Conservation (phyloP, 2,797 vertebrate genomes). For the Bovichtus variegatus region DNA sequence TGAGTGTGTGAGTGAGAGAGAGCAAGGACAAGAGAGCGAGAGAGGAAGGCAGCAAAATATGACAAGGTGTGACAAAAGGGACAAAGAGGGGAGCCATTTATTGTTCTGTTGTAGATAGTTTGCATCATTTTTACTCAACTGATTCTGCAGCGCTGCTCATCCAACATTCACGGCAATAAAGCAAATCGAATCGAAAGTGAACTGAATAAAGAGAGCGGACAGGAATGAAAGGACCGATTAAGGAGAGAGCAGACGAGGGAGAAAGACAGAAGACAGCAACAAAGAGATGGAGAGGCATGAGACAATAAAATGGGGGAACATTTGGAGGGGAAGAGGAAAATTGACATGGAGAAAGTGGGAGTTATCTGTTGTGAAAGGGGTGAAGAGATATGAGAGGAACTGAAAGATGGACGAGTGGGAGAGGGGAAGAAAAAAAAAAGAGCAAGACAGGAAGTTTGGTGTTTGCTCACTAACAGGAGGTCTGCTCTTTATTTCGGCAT, state of each 20-base stretch:
- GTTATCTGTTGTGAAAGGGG: background rate
- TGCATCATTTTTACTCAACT: slow-evolving; percentile 12
- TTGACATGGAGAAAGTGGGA: background rate
- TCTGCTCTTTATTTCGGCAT: slow-evolving; percentile 20
- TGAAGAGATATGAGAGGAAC: slow-evolving; percentile 1
- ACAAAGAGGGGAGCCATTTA: background rate
- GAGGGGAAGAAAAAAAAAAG: background rate
- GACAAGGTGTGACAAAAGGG: slow-evolving; percentile 38
- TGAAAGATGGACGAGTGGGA: background rate
- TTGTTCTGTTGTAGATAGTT: slow-evolving; percentile 25
- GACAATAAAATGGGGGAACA: background rate
- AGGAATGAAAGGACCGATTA: slow-evolving; percentile 7
- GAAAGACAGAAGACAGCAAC: background rate
- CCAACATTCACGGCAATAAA: slow-evolving; percentile 36
- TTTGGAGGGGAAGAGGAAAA: background rate
- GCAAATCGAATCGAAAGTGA: slow-evolving; percentile 21
- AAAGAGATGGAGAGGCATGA: background rate
- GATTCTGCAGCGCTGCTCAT: slow-evolving; percentile 7
- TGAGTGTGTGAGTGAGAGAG: background rate
- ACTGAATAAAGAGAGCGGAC: slow-evolving; percentile 8
- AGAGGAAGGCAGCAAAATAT: slow-evolving; percentile 22
- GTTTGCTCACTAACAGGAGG: slow-evolving; percentile 26
- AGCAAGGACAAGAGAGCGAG: background rate
- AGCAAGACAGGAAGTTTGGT: slow-evolving; percentile 20
- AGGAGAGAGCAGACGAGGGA: slow-evolving; percentile 23